phyloP scores from a whole-genome alignment of 2,888 invertebrate genomes.

The Itoplectis maculator region DNA sequence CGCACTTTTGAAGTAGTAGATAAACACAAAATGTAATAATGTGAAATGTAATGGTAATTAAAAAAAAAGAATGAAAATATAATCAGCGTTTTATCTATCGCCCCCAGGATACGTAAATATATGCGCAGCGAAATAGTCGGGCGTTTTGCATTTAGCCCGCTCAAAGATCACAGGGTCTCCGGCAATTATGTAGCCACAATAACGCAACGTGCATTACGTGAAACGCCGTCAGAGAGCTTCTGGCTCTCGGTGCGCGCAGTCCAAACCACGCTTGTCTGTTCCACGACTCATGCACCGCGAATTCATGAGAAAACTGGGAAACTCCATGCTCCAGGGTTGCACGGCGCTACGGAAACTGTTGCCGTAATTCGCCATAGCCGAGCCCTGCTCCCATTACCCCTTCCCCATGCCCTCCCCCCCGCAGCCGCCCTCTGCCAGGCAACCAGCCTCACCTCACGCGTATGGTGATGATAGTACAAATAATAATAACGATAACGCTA shows the following conservation, averaged over 20 bases:
- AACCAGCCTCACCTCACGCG: too few species aligned
- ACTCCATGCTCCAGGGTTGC: neutral
- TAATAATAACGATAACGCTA: slow-evolving; percentile 33
- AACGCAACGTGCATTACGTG: neutral
- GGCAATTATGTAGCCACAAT: neutral
- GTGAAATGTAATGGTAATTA: too few species aligned
- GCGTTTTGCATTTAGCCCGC: too few species aligned
- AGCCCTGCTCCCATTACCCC: neutral
- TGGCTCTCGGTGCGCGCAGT: neutral
- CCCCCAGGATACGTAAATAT: neutral
- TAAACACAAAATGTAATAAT: too few species aligned
- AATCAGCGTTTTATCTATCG: too few species aligned
- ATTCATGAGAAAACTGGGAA: neutral
- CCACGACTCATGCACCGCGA: slow-evolving; percentile 9
- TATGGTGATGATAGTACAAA: slow-evolving; percentile 10
- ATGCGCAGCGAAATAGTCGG: neutral
- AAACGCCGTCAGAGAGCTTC: neutral
- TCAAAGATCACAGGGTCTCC: neutral
- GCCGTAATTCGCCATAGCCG: neutral
- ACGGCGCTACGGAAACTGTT: slow-evolving; percentile 1
- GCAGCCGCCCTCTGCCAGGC: too few species aligned
- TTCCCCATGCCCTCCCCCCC: too few species aligned
- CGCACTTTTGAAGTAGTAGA: too few species aligned
- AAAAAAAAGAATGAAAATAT: too few species aligned
- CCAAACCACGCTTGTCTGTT: neutral